Evolutionary conservation across 2,113 vertebrate genomes (phyloP).

Genomic region (Stegostoma tigrinum): DNA sequence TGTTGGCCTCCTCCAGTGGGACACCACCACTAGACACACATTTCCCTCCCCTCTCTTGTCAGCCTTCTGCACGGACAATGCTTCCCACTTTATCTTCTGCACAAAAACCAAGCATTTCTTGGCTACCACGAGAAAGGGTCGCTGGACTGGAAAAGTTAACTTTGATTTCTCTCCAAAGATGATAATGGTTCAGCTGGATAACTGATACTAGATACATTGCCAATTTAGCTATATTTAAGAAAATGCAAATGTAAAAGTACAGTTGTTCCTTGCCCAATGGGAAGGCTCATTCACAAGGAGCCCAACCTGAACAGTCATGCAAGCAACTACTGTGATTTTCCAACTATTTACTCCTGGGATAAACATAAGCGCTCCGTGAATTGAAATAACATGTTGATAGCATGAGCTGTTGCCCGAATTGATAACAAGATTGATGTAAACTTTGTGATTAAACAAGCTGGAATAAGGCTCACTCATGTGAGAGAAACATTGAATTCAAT

Average conservation of each 20-base stretch:
- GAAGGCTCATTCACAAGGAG: background rate
- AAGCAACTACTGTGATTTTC: background rate
- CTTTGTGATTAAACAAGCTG: background rate
- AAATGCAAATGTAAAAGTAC: background rate
- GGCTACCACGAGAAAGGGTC: no score
- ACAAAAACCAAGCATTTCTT: no score
- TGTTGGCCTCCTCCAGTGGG: no score
- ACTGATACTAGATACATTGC: background rate
- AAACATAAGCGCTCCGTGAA: background rate
- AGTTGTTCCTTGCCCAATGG: background rate
- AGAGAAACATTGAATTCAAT: slow-evolving; percentile 12
- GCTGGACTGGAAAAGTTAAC: no score
- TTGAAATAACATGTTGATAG: background rate
- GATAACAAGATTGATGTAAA: slow-evolving; percentile 8
- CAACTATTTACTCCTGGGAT: background rate
- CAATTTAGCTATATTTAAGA: background rate
- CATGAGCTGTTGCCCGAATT: background rate
- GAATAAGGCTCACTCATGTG: background rate
- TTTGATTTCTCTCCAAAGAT: background rate
- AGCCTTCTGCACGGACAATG: no score
- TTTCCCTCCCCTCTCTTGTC: no score
- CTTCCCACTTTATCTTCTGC: no score
- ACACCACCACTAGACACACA: no score
- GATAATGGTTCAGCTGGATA: background rate
- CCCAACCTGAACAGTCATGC: no score